Percentiles rank a stretch among this genome's conserved stretches.
Evolutionary conservation across 1,140 invertebrate genomes (phyloP).

Genomic region (Megalonaias nervosa): DNA sequence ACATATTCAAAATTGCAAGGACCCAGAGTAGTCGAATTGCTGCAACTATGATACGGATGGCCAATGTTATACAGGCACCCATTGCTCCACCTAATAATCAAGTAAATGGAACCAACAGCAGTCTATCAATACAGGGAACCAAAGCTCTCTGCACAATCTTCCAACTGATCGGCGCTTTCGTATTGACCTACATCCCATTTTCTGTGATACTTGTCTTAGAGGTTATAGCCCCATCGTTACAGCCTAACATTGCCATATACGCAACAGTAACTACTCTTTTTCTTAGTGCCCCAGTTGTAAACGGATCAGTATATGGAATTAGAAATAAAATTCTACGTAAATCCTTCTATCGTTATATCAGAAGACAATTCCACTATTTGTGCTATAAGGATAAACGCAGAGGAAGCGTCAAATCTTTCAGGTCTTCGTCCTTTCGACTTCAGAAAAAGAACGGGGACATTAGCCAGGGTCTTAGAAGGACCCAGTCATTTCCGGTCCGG

Average conservation of each 20-base stretch:
- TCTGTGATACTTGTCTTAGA: slow-evolving; percentile 46
- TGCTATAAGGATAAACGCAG: slow-evolving; percentile 47
- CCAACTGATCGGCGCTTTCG: slow-evolving; percentile 57
- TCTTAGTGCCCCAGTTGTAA: slow-evolving; percentile 49
- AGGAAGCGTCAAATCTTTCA: slow-evolving; percentile 49
- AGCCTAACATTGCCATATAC: slow-evolving; percentile 34
- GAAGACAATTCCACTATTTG: slow-evolving; percentile 42
- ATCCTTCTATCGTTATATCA: slow-evolving; percentile 51
- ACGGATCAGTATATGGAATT: slow-evolving; percentile 56
- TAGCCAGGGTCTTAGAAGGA: slow-evolving; percentile 34
- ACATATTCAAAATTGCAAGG: slow-evolving; percentile 57
- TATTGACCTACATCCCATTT: slow-evolving; percentile 54
- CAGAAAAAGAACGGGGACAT: slow-evolving; percentile 14
- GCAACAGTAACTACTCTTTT: slow-evolving; percentile 49
- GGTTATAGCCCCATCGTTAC: slow-evolving; percentile 26
- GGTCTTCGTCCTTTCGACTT: slow-evolving; percentile 27
- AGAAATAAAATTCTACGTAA: slow-evolving; percentile 53
- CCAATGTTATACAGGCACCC: slow-evolving; percentile 57
- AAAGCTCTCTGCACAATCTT: slow-evolving; percentile 60
- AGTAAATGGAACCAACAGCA: slow-evolving; percentile 29
- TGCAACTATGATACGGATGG: slow-evolving; percentile 60
- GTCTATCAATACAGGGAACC: slow-evolving; percentile 49
- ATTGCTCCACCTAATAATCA: slow-evolving; percentile 36
- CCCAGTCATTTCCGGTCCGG: slow-evolving; percentile 42
- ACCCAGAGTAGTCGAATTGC: slow-evolving; percentile 60